Evolutionary conservation across 2,888 invertebrate species (phyloP).

Genomic region (Dolichomitus sp.): DNA sequence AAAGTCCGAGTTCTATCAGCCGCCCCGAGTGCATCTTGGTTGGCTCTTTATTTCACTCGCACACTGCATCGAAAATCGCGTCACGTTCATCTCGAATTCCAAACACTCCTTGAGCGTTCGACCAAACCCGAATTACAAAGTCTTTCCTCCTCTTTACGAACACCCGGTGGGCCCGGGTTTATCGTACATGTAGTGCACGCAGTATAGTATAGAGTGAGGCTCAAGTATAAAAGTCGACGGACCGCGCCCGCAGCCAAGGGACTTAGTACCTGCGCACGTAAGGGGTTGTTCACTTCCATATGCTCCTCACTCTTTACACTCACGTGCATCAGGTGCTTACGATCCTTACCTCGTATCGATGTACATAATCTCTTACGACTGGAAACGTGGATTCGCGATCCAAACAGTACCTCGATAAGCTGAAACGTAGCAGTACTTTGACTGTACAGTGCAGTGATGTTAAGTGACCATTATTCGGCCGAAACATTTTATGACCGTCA

Average conservation of each 20-base stretch:
- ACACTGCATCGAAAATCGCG: constrained; percentile 58
- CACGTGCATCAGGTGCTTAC: constrained; percentile 48
- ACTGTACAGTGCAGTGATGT: neutral
- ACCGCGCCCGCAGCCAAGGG: constrained; percentile 5
- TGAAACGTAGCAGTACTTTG: neutral
- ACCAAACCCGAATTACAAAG: constrained; percentile 64
- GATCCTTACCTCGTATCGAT: constrained; percentile 41
- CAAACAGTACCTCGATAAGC: neutral
- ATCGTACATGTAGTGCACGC: neutral
- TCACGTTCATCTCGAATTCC: constrained; percentile 68
- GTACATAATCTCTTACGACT: constrained; percentile 49
- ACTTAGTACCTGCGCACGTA: neutral
- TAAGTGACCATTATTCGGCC: too few relatives aligned
- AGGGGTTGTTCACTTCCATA: constrained; percentile 1
- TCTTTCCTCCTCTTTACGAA: constrained; percentile 56
- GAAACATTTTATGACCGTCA: too few relatives aligned
- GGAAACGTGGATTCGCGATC: constrained; percentile 50
- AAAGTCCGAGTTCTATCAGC: constrained; percentile 37
- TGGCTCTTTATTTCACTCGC: constrained; percentile 47
- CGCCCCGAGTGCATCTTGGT: constrained; percentile 62
- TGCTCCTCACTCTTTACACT: neutral
- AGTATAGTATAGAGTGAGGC: neutral
- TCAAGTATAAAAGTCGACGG: constrained; percentile 9
- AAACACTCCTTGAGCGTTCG: constrained; percentile 62
- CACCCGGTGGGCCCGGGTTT: constrained; percentile 35